Conservation (phyloP, 2,113 vertebrate species). For the Laterallus jamaicensis region DNA sequence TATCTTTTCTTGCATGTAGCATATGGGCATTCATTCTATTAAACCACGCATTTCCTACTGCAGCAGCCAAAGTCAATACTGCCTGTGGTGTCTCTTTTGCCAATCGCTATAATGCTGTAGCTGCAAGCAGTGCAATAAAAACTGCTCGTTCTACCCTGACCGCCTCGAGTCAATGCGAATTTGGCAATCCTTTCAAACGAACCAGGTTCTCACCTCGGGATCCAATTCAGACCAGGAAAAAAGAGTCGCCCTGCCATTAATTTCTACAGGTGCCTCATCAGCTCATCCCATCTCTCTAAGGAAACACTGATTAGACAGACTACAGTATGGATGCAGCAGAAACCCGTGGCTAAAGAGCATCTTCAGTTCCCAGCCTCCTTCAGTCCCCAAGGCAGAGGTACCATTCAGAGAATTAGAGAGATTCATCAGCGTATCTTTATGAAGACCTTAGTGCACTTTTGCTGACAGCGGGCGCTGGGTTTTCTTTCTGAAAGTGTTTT, state of each 20-base stretch:
- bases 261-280: constrained; percentile 11
- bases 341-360: not conserved
- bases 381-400: not conserved
- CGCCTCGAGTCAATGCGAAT: not conserved
- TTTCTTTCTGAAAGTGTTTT: not conserved
- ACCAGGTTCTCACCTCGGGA: not conserved
- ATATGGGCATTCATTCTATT: not conserved
- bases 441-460: not conserved
- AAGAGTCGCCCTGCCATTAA: not conserved
- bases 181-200: not conserved
- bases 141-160: not conserved
- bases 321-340: not conserved
- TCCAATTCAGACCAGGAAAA: not conserved
- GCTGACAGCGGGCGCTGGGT: not conserved
- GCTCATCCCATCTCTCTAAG: not conserved
- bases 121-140: constrained; percentile 35
- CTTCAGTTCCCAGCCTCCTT: not conserved
- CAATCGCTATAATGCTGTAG: not conserved
- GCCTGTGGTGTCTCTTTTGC: not conserved
- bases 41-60: not conserved
- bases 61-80: not conserved
- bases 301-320: not conserved
- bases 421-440: not conserved
- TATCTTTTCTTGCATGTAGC: not conserved
- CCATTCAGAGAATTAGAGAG: not conserved